phyloP scores from a whole-genome alignment of 2,113 vertebrate species.

The Zosterops borbonicus region DNA sequence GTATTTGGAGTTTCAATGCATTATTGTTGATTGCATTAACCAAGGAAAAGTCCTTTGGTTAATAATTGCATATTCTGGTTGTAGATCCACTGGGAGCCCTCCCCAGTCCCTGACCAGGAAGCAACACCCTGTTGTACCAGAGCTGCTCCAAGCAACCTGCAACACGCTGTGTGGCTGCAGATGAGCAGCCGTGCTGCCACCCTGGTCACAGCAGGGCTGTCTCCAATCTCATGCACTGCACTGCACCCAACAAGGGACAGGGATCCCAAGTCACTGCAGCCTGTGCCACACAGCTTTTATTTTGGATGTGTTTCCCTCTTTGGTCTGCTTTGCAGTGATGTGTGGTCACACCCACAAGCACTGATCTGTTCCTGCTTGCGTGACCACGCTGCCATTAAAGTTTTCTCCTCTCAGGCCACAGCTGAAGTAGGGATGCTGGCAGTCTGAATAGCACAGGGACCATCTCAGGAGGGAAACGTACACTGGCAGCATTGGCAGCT shows the following conservation, averaged over 20 bases:
- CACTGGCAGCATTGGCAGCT: background rate
- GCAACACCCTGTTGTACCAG: background rate
- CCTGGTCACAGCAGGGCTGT: background rate
- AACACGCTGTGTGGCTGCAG: rapidly evolving
- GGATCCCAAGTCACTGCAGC: background rate
- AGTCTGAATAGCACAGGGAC: background rate
- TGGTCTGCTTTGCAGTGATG: background rate
- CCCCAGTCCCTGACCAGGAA: background rate
- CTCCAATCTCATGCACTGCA: background rate
- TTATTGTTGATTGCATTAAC: background rate
- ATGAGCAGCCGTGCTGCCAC: rapidly evolving
- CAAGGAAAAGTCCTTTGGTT: background rate
- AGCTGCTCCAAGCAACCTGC: rapidly evolving
- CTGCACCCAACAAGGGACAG: background rate
- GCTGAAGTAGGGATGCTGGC: background rate
- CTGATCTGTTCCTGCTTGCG: background rate
- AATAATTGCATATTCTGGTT: background rate
- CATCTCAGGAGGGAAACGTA: background rate
- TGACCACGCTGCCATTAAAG: background rate
- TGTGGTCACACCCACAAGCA: background rate
- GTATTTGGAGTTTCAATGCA: background rate
- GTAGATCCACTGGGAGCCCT: background rate
- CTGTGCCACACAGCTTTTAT: background rate
- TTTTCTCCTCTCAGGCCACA: background rate
- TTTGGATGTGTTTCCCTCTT: background rate